Evolutionary conservation across 2,113 vertebrate species (phyloP).

Genomic region (Aspidoscelis tigris): DNA sequence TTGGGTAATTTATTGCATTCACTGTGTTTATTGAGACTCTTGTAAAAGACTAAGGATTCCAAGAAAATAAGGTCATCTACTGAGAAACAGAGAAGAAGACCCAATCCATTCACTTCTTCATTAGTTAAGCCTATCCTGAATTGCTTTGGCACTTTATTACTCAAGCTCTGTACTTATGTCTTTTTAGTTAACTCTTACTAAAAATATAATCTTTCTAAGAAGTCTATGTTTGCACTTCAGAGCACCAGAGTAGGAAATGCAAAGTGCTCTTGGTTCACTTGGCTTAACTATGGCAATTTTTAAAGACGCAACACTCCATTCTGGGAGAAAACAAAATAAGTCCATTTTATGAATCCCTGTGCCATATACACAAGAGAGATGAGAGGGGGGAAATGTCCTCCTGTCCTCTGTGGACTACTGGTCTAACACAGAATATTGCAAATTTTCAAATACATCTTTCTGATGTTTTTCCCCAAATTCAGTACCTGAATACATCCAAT

Average conservation of each 20-base stretch:
- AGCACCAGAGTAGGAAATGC: neutral
- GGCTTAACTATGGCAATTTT: neutral
- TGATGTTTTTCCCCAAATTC: neutral
- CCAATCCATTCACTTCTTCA: neutral
- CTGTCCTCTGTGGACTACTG: neutral
- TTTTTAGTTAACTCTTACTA: neutral
- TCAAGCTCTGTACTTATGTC: neutral
- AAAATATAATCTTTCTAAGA: neutral
- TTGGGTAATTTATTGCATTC: conserved; percentile 11
- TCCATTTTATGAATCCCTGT: neutral
- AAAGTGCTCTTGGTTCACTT: neutral
- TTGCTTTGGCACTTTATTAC: neutral
- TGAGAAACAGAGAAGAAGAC: neutral
- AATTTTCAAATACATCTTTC: neutral
- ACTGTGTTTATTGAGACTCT: neutral
- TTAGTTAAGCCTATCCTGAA: neutral
- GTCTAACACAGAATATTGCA: neutral
- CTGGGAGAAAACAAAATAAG: neutral
- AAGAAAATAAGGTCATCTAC: conserved; percentile 5
- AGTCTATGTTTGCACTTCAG: neutral
- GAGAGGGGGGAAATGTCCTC: neutral
- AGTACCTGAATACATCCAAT: too few relatives aligned
- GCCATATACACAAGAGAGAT: neutral
- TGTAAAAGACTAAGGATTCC: conserved; percentile 12
- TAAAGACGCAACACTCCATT: neutral